Base-by-base conservation (phyloP, 2,888 invertebrate genomes). In the Agyllia agylla region DNA sequence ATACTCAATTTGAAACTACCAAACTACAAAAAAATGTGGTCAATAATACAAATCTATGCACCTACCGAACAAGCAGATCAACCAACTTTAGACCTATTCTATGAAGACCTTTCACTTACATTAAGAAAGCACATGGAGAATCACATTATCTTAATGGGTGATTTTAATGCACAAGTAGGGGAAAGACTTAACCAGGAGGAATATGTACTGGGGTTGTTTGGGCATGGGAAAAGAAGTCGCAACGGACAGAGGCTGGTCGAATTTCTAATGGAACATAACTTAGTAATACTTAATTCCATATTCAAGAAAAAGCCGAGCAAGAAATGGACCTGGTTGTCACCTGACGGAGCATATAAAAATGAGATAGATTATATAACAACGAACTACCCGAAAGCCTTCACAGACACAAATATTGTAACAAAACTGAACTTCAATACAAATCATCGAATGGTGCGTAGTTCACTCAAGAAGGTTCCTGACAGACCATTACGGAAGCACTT, bases 31-130 rank as follows among this genome's bases (percentile, higher is more conserved):
- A 88, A 90, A 73, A 13, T 35, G 3, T 88, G 84, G 84, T 33
- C 33, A 31, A 88, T 89, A 15, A 86, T 91, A 31, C 90, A 91
- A 89, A 75, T 88, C 15, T 93, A 94, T 79, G 89, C 93, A 1
- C 94, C 92, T 15, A 94, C 93, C 24, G 93, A 93, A 81, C 64
- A 87, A 92, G 90, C 92, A 11, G 70, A 84, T 8, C 70, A 87
- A 79, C 24, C 77, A 3, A 86, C 73, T 5, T 73, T 87, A 13
- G 87, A 90, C 0, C 2, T 6, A 4, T 93, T 93, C 49, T 91
- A 93, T 27, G 38, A 81, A n/a, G 35, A 86, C 6, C 78, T 93
- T 11, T 83, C 88, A 8, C 70, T 79, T 70, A 27, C 33, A 33
- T 33, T 33, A 33, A 3, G 33, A 33, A 33, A 33, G 33, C 8